phyloP scores from a whole-genome alignment of 2,797 vertebrate species.

The Rhyacichthys aspro region DNA sequence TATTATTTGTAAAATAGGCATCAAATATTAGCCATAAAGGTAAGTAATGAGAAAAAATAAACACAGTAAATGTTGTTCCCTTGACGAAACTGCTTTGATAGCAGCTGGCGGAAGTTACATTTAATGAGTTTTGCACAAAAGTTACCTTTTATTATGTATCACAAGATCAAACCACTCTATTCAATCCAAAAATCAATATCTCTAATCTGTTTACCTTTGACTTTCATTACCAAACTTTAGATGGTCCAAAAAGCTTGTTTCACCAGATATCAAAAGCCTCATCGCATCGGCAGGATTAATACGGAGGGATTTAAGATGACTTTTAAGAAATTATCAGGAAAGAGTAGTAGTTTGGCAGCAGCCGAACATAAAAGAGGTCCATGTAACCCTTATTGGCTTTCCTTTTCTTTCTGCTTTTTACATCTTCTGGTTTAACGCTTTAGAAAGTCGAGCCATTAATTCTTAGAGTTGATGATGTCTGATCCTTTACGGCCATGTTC shows the following conservation, averaged over 20 bases:
- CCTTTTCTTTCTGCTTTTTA: conserved; percentile 26
- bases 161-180: conserved; percentile 25
- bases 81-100: conserved; percentile 14
- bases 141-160: conserved; percentile 16
- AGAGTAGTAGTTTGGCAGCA: conserved; percentile 28
- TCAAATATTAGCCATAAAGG: conserved; percentile 6
- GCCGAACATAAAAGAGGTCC: conserved; percentile 43
- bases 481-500: conserved; percentile 25
- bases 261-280: conserved; percentile 36
- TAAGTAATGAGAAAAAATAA: background rate
- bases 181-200: conserved; percentile 33
- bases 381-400: conserved; percentile 27
- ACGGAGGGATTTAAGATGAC: conserved; percentile 43
- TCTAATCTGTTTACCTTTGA: conserved; percentile 56
- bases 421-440: conserved; percentile 40
- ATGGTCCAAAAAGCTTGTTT: conserved; percentile 30
- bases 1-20: conserved; percentile 16
- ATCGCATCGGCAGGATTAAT: conserved; percentile 56
- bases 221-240: conserved; percentile 42
- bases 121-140: conserved; percentile 10
- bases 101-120: conserved; percentile 26
- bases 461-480: conserved; percentile 36
- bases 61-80: background rate
- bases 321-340: conserved; percentile 39
- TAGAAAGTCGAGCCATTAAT: conserved; percentile 43